Evolutionary conservation across 2,113 vertebrate genomes (phyloP).

Genomic region (Kobus ellipsiprymnus): DNA sequence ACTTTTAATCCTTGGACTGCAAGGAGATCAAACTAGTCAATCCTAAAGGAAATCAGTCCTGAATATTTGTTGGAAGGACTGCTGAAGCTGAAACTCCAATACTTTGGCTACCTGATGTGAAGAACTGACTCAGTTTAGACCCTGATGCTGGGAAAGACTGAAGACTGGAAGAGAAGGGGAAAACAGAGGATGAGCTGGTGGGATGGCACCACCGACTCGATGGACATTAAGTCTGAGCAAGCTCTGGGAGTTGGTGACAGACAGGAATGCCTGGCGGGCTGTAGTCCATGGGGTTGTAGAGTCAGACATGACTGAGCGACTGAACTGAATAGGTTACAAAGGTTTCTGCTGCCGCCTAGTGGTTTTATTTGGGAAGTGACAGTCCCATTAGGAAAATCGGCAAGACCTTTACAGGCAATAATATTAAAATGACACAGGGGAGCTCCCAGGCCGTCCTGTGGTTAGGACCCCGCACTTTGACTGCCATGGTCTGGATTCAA

Average conservation of each 20-base stretch:
- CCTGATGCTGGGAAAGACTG: background rate
- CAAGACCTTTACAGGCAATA: background rate
- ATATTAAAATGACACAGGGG: background rate
- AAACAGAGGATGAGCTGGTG: background rate
- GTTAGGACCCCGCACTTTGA: background rate
- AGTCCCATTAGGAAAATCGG: background rate
- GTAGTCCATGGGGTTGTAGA: background rate
- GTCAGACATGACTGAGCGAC: accelerated
- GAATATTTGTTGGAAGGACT: background rate
- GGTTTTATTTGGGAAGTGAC: background rate
- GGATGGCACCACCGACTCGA: background rate
- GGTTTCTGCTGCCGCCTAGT: slow-evolving; percentile 49
- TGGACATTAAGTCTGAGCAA: background rate
- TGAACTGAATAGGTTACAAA: background rate
- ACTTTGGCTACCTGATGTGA: background rate
- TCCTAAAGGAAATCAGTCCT: background rate
- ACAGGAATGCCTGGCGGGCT: background rate
- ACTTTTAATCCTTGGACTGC: background rate
- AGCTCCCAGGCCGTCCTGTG: background rate
- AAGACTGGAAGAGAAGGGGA: background rate
- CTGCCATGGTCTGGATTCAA: background rate
- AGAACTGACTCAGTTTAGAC: background rate
- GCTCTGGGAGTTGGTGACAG: background rate
- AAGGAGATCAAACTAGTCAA: background rate
- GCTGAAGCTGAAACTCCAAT: background rate